These are phyloP conservation scores for Papilio polytes DNA, from an alignment of 1,140 invertebrate genomes.

Conservation along the genomic window DNA sequence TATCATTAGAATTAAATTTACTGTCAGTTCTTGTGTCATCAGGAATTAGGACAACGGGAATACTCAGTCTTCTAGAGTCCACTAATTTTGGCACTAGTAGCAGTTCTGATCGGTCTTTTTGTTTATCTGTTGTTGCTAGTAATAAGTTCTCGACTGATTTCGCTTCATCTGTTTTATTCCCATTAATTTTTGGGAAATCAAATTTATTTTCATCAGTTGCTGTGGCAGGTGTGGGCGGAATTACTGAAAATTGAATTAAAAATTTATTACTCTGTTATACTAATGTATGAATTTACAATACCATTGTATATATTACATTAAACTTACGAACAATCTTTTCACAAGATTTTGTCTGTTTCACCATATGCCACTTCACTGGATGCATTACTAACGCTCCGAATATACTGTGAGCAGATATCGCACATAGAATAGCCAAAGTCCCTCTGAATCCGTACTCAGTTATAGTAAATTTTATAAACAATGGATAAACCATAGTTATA, in stretches of 20 bases:
- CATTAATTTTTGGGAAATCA: constrained; percentile 54
- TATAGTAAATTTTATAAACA: constrained; percentile 84
- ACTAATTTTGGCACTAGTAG: constrained; percentile 67
- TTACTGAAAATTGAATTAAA: constrained; percentile 60
- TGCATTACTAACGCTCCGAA: constrained; percentile 87
- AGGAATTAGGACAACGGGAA: constrained; percentile 74
- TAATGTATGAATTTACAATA: constrained; percentile 10
- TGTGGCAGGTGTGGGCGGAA: constrained; percentile 71
- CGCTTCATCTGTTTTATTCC: constrained; percentile 48
- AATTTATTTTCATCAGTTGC: constrained; percentile 61
- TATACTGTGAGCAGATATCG: constrained; percentile 86
- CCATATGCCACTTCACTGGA: constrained; percentile 89
- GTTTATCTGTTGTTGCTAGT: constrained; percentile 49
- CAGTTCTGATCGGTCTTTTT: constrained; percentile 59
- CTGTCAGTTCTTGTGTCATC: constrained; percentile 58
- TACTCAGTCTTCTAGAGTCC: constrained; percentile 73
- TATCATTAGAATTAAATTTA: constrained; percentile 69
- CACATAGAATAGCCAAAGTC: constrained; percentile 85
- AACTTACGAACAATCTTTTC: constrained; percentile 79
- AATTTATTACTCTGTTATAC: constrained; percentile 20
- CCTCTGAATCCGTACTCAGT: constrained; percentile 85
- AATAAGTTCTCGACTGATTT: constrained; percentile 73
- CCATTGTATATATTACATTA: constrained; percentile 34
- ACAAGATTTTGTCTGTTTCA: constrained; percentile 71
- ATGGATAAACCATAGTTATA: constrained; percentile 85